These are phyloP conservation scores for Drosophila obscura DNA, from an alignment of 1,140 invertebrate genomes.

Conservation along the genomic window DNA sequence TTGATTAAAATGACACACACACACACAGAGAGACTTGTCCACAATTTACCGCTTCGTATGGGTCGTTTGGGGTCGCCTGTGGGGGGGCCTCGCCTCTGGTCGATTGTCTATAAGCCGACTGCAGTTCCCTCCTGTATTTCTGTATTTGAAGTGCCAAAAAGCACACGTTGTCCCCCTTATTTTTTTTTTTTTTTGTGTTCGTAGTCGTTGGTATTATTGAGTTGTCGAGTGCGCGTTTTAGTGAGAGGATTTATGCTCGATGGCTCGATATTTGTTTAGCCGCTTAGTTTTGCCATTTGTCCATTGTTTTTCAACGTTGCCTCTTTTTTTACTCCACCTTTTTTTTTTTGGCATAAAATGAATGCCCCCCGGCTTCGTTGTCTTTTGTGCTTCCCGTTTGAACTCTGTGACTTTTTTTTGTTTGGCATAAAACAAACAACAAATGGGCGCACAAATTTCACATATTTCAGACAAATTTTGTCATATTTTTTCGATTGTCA, in stretches of 20 bases:
- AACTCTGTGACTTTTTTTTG: slow-evolving; percentile 28
- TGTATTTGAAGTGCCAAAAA: slow-evolving; percentile 77
- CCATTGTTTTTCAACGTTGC: slow-evolving; percentile 50
- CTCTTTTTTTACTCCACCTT: slow-evolving; percentile 11
- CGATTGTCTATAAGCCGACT: slow-evolving; percentile 74
- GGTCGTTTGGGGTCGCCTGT: slow-evolving; percentile 18
- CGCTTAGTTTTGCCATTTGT: slow-evolving; percentile 66
- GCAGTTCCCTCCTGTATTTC: slow-evolving; percentile 34
- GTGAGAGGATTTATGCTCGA: slow-evolving; percentile 69
- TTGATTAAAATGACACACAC: slow-evolving; percentile 72
- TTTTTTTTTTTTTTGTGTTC: slow-evolving; percentile 12
- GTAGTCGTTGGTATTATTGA: slow-evolving; percentile 47
- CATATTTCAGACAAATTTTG: background rate
- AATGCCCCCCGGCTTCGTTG: background rate
- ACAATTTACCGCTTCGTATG: slow-evolving; percentile 33
- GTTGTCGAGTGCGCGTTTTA: slow-evolving; percentile 66
- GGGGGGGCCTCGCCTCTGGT: slow-evolving; percentile 8
- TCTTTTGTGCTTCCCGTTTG: slow-evolving; percentile 23
- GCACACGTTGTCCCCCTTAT: slow-evolving; percentile 54
- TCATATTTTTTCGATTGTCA: slow-evolving; percentile 1
- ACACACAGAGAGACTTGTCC: slow-evolving; percentile 21
- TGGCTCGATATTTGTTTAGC: slow-evolving; percentile 70
- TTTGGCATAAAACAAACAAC: background rate
- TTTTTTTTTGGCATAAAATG: slow-evolving; percentile 11
- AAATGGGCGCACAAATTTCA: background rate